Evolutionary conservation across 2,797 vertebrate genomes (phyloP).

Genomic region (Sebastes glaucus): DNA sequence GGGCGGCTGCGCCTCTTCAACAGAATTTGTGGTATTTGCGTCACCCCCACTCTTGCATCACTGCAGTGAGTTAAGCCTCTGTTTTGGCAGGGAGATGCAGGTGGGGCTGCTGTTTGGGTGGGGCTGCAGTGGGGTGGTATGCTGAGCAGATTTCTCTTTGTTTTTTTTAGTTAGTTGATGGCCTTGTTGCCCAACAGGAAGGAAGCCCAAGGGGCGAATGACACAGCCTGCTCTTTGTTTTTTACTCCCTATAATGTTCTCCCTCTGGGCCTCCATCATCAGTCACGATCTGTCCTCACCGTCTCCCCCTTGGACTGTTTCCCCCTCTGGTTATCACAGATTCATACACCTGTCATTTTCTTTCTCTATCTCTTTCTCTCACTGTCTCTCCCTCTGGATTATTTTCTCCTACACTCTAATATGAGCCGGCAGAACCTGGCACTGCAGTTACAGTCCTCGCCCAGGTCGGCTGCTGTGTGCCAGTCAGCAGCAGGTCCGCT

Average conservation of each 20-base stretch:
- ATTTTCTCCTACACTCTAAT: slow-evolving; percentile 1
- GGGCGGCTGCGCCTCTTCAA: not conserved
- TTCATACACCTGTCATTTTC: slow-evolving; percentile 7
- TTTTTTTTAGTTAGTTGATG: slow-evolving; percentile 10
- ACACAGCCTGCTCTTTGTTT: slow-evolving; percentile 63
- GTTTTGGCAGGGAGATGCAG: slow-evolving; percentile 19
- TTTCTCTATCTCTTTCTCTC: not conserved
- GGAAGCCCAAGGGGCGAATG: slow-evolving; percentile 38
- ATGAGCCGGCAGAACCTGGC: slow-evolving; percentile 33
- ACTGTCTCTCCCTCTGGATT: not conserved
- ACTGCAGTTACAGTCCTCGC: slow-evolving; percentile 19
- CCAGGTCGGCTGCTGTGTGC: slow-evolving; percentile 7
- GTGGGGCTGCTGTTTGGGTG: slow-evolving; percentile 29
- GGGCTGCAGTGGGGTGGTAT: slow-evolving; percentile 16
- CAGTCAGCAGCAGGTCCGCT: slow-evolving; percentile 25
- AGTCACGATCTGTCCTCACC: slow-evolving; percentile 12
- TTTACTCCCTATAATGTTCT: slow-evolving; percentile 10
- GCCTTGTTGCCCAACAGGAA: slow-evolving; percentile 57
- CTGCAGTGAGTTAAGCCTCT: slow-evolving; percentile 23
- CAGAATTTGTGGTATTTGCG: slow-evolving; percentile 45
- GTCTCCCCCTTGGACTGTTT: not conserved
- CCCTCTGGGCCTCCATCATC: slow-evolving; percentile 27
- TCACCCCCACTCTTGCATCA: slow-evolving; percentile 41
- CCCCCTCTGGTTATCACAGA: slow-evolving; percentile 8
- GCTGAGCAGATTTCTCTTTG: not conserved